A percentile compares a stretch with the other conserved stretches of the same genome.
phyloP scores from a whole-genome alignment of 2,797 vertebrate genomes.

The Phrynocephalus forsythii region DNA sequence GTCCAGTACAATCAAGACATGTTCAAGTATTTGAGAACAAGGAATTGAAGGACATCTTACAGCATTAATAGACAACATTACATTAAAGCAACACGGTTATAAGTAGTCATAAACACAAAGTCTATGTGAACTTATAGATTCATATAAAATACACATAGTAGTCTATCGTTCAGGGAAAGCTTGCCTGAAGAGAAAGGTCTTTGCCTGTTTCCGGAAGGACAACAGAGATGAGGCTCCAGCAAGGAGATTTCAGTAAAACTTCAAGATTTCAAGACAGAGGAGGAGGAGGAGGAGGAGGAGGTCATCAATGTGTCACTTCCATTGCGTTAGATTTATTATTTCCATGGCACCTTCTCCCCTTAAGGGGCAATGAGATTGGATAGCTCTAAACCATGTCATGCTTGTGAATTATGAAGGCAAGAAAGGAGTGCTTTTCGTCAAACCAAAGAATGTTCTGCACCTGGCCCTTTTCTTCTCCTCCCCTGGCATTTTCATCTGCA shows the following conservation, averaged over 20 bases:
- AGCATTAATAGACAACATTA: too few species aligned
- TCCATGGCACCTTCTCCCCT: conserved; percentile 27
- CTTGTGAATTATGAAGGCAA: conserved; percentile 53
- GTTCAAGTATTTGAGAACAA: too few species aligned
- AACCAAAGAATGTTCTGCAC: conserved; percentile 27
- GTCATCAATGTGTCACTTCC: conserved; percentile 38
- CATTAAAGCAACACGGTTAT: too few species aligned
- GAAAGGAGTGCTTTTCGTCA: conserved; percentile 35
- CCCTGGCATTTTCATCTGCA: conserved; percentile 50
- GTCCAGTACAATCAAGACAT: too few species aligned
- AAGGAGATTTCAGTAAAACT: conserved; percentile 15
- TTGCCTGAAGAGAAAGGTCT: too few species aligned
- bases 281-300: too few species aligned
- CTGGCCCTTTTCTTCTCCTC: conserved; percentile 17
- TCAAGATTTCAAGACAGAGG: background rate
- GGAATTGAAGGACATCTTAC: too few species aligned
- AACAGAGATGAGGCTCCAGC: background rate
- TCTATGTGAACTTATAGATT: too few species aligned
- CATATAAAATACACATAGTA: too few species aligned
- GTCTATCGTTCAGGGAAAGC: too few species aligned
- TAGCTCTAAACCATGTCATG: conserved; percentile 55
- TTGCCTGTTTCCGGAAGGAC: too few species aligned
- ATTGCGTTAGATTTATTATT: conserved; percentile 57
- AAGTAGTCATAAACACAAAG: too few species aligned
- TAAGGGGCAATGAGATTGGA: conserved; percentile 53